Percentiles rank a stretch among this genome's conserved stretches.
These are phyloP conservation scores for Dasyprocta punctata DNA, from an alignment of 2,113 vertebrate species.

Conservation along the genomic window DNA sequence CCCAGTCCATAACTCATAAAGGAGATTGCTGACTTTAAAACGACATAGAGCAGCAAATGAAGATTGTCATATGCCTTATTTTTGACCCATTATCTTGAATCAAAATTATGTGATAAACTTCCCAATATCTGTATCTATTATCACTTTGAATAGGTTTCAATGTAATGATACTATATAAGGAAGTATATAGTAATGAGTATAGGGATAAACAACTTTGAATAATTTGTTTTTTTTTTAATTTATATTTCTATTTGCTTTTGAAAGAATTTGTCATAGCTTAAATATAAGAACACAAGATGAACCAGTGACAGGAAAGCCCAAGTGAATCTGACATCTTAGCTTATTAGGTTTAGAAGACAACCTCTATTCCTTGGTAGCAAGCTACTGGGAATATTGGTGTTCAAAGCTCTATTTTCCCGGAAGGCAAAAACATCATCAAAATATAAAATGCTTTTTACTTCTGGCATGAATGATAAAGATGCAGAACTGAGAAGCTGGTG, in stretches of 20 bases:
- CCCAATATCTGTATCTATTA: neutral
- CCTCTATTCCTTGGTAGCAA: conserved; percentile 53
- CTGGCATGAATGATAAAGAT: conserved; percentile 69
- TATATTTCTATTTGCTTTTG: conserved; percentile 44
- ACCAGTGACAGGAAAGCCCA: conserved; percentile 47
- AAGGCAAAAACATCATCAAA: conserved; percentile 72
- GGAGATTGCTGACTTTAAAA: neutral
- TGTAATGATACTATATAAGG: neutral
- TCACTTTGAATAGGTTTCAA: neutral
- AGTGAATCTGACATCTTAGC: conserved; percentile 51
- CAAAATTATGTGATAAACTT: conserved; percentile 7
- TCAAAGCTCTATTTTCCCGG: conserved; percentile 72
- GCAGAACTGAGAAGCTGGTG: conserved; percentile 60
- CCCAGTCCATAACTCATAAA: neutral
- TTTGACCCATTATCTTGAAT: neutral
- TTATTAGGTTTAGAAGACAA: conserved; percentile 68
- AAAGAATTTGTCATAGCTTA: conserved; percentile 45
- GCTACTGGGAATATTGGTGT: conserved; percentile 61
- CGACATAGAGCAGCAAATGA: conserved; percentile 37
- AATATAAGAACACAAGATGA: conserved; percentile 50
- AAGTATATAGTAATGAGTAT: neutral
- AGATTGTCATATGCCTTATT: neutral
- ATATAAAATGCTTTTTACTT: conserved; percentile 71
- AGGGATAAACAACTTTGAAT: conserved; percentile 21
- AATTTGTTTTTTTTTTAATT: neutral